phyloP scores from a whole-genome alignment of 1,140 invertebrate species.

The Drosophila ogumai region DNA sequence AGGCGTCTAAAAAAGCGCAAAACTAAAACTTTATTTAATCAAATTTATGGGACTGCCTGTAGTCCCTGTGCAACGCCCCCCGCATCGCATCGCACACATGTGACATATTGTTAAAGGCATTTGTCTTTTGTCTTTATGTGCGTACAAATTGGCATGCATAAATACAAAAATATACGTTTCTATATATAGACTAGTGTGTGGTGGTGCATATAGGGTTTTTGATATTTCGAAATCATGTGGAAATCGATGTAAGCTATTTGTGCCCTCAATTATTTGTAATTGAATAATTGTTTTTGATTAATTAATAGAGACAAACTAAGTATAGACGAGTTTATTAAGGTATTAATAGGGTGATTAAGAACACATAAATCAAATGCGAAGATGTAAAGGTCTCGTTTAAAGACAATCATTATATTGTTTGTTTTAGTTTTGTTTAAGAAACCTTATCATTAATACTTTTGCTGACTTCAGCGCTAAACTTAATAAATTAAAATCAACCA shows the following conservation, averaged over 20 bases:
- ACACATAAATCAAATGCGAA: not conserved
- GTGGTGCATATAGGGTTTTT: conserved; percentile 16
- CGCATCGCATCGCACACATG: conserved; percentile 28
- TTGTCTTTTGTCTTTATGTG: conserved; percentile 44
- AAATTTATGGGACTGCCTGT: conserved; percentile 68
- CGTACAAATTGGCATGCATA: conserved; percentile 46
- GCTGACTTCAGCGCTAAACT: too few species aligned
- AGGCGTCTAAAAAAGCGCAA: conserved; percentile 55
- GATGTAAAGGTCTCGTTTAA: too few species aligned
- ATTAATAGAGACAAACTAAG: not conserved
- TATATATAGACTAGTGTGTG: not conserved
- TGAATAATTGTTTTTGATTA: not conserved
- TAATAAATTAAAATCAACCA: not conserved
- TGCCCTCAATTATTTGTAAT: not conserved
- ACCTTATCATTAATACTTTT: too few species aligned
- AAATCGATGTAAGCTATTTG: not conserved
- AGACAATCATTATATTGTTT: too few species aligned
- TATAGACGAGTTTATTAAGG: not conserved
- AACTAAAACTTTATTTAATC: conserved; percentile 82
- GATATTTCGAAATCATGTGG: conserved; percentile 9
- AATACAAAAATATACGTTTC: conserved; percentile 8
- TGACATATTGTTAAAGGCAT: conserved; percentile 76
- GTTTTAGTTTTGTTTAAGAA: too few species aligned
- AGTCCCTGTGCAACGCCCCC: conserved; percentile 11
- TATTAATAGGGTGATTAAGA: not conserved